phyloP scores from a whole-genome alignment of 1,140 invertebrate genomes.

The Zaprionus inermis region DNA sequence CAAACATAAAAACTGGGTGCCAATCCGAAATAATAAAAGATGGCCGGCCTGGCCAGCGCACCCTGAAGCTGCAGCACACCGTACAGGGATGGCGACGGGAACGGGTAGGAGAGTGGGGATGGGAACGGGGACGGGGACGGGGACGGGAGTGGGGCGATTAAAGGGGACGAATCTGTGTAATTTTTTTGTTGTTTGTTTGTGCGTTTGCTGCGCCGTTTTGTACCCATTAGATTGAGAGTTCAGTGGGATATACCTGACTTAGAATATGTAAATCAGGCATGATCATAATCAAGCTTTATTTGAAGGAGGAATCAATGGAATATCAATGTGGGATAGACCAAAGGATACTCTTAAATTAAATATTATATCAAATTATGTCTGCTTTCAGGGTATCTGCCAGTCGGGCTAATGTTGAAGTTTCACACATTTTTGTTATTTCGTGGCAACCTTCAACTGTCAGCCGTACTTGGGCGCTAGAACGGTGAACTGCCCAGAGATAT shows the following conservation, averaged over 20 bases:
- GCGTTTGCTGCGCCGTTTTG: constrained; percentile 49
- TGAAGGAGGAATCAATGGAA: not conserved
- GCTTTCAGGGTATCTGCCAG: constrained; percentile 1
- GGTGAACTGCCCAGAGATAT: constrained; percentile 67
- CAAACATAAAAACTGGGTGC: constrained; percentile 82
- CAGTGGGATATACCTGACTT: not conserved
- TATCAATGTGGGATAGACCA: not conserved
- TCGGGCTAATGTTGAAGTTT: not conserved
- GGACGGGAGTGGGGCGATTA: constrained; percentile 17
- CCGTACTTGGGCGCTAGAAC: constrained; percentile 64
- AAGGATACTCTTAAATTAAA: too few relatives aligned
- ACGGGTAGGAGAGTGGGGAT: not conserved
- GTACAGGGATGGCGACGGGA: not conserved
- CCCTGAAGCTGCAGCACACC: constrained; percentile 34
- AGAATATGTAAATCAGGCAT: too few relatives aligned
- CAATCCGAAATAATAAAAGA: constrained; percentile 82
- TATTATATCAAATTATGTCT: too few relatives aligned
- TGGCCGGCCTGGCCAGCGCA: constrained; percentile 75
- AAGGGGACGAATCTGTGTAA: constrained; percentile 69
- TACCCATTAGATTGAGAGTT: not conserved
- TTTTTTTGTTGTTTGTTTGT: constrained; percentile 53
- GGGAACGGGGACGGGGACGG: not conserved
- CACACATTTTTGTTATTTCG: constrained; percentile 35
- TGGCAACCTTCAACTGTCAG: constrained; percentile 77
- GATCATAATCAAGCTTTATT: not conserved